Conservation (phyloP, 2,888 invertebrate genomes). For the Cataglyphis cursor region DNA sequence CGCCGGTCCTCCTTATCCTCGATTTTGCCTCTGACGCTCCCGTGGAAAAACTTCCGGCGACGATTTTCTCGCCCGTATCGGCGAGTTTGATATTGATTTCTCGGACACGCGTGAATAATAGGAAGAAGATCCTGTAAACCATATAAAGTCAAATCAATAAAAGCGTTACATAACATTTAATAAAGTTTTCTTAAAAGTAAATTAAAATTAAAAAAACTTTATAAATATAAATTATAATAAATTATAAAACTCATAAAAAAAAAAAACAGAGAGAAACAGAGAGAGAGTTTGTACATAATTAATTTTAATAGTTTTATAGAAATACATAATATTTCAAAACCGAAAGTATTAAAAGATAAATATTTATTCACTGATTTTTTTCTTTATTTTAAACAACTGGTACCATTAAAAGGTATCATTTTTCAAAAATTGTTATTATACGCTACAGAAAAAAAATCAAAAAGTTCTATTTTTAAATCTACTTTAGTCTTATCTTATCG, state of each 20-base stretch:
- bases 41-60: constrained; percentile 56
- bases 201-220: not conserved
- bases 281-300: not conserved
- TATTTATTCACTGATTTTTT: not conserved
- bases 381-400: not conserved
- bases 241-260: not conserved
- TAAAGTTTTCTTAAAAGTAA: not conserved
- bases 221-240: not conserved
- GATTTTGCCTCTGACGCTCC: constrained; percentile 49
- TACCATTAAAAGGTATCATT: not conserved
- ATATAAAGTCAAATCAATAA: not conserved
- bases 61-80: constrained; percentile 53
- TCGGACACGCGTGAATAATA: constrained; percentile 38
- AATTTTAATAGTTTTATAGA: not conserved
- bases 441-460: not conserved
- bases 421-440: not conserved
- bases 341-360: not conserved
- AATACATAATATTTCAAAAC: not conserved
- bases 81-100: constrained; percentile 52
- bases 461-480: constrained; percentile 26
- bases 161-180: not conserved
- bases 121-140: not conserved
- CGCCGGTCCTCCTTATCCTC: constrained; percentile 32
- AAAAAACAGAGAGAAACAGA: not conserved
- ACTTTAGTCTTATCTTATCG: not conserved